Percentiles rank a stretch among this genome's conserved stretches.
Conservation (phyloP, 2,888 invertebrate genomes). For the Aricia artaxerxes region DNA sequence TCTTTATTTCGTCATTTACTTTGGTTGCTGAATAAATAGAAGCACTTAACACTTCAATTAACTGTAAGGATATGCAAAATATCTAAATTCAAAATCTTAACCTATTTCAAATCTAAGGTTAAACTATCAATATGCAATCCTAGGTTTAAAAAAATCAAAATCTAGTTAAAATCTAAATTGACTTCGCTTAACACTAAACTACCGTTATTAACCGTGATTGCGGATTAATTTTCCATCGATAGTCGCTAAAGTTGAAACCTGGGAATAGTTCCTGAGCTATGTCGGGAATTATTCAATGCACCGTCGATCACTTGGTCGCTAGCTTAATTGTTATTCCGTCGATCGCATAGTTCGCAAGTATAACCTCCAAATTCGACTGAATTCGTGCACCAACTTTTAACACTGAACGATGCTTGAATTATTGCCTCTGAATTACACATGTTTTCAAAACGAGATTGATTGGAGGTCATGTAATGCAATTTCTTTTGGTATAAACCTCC, state of each 20-base stretch:
- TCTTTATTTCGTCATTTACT: background rate
- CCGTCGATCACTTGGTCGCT: constrained; percentile 42
- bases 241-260: constrained; percentile 25
- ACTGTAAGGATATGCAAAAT: too few species aligned
- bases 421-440: background rate
- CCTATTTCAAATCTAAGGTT: too few species aligned
- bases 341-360: constrained; percentile 53
- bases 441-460: background rate
- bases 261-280: constrained; percentile 33
- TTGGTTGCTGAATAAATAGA: background rate
- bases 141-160: background rate
- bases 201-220: constrained; percentile 6
- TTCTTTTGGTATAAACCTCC: too few species aligned
- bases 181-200: background rate
- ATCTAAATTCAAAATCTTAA: too few species aligned
- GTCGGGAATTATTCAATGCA: constrained; percentile 37
- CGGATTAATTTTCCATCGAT: constrained; percentile 16
- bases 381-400: constrained; percentile 60
- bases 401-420: constrained; percentile 45
- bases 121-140: too few species aligned
- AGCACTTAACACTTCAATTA: background rate
- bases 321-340: constrained; percentile 46
- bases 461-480: background rate
- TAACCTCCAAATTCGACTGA: constrained; percentile 49
- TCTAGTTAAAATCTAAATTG: background rate